Percentiles rank a stretch among this genome's conserved stretches.
These are phyloP conservation scores for Neodon shergylaensis DNA, from an alignment of 2,113 vertebrate species.

Conservation along the genomic window DNA sequence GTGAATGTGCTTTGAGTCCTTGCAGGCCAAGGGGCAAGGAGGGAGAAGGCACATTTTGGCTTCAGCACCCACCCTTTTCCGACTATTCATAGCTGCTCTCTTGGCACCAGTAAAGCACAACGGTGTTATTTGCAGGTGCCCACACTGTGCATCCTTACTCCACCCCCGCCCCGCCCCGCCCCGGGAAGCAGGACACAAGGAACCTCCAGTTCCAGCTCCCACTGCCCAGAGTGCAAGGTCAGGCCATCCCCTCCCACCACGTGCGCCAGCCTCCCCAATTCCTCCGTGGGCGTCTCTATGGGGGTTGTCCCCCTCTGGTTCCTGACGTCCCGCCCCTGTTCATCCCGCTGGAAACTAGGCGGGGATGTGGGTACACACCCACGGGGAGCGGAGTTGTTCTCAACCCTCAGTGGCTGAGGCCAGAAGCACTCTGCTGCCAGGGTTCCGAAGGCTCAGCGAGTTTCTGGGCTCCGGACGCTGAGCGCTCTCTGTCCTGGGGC, in stretches of 20 bases:
- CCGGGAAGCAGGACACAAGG: neutral
- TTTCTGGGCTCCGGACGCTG: neutral
- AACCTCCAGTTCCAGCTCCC: neutral
- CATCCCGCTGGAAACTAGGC: neutral
- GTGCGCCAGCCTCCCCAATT: neutral
- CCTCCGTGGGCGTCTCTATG: constrained; percentile 21
- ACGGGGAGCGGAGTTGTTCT: neutral
- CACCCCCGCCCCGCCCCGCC: neutral
- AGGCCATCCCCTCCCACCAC: constrained; percentile 32
- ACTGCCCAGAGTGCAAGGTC: constrained; percentile 7
- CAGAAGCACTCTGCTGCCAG: neutral
- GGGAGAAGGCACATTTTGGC: neutral
- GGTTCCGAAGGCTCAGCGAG: constrained; percentile 1
- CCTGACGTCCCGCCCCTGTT: neutral
- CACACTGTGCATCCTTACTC: neutral
- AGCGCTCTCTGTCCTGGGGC: neutral
- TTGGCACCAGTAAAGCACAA: neutral
- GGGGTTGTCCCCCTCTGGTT: neutral
- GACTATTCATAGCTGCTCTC: neutral
- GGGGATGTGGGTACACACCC: neutral
- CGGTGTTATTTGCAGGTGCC: neutral
- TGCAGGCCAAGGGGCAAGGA: neutral
- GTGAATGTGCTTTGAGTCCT: neutral
- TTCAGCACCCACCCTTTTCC: neutral
- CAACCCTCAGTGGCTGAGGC: neutral